Conservation (phyloP, 2,797 vertebrate species). For the Siniperca obscura region DNA sequence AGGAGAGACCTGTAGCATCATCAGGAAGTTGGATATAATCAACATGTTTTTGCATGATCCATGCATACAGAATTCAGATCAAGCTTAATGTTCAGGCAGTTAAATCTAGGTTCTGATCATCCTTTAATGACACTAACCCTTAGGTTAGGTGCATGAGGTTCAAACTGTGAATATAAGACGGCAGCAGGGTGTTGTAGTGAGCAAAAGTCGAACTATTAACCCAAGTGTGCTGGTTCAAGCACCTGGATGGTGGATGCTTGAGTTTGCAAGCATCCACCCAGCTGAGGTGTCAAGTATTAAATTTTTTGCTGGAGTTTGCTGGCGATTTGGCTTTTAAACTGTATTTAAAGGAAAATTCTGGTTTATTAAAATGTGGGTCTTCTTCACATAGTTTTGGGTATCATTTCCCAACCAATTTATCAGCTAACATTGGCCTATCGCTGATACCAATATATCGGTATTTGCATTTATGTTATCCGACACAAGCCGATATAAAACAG, state of each 20-base stretch:
- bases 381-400: background rate
- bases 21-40: constrained; percentile 4
- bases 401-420: background rate
- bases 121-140: constrained; percentile 24
- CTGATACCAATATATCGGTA: too few relatives aligned
- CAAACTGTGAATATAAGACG: constrained; percentile 7
- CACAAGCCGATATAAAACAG: too few relatives aligned
- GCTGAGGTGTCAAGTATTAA: background rate
- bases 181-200: background rate
- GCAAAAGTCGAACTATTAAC: constrained; percentile 5
- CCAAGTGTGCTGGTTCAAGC: background rate
- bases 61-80: constrained; percentile 3
- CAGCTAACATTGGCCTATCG: too few relatives aligned
- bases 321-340: background rate
- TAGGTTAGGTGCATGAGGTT: background rate
- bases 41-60: background rate
- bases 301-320: background rate
- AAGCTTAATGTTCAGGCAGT: background rate
- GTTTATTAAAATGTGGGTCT: background rate
- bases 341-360: background rate
- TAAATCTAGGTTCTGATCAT: constrained; percentile 13
- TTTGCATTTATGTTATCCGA: too few relatives aligned
- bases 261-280: background rate
- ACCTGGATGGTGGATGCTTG: background rate
- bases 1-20: constrained; percentile 11